These are phyloP conservation scores for Ashinkailepas kermadecensis DNA, from an alignment of 2,888 invertebrate genomes.

Conservation along the genomic window DNA sequence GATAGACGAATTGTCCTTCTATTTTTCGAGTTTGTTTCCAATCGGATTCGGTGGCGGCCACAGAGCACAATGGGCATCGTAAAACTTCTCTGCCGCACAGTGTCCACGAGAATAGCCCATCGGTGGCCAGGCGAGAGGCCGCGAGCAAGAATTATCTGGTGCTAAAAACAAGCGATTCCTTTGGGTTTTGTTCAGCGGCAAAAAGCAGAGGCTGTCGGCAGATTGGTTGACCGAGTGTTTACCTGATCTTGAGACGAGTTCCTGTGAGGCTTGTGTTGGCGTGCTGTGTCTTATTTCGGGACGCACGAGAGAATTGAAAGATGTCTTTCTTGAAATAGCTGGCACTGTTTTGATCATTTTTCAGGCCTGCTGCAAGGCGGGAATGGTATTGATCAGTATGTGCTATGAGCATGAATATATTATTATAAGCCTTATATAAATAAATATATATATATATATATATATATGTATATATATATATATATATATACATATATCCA, in stretches of 20 bases:
- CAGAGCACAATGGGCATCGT: slow-evolving; percentile 1
- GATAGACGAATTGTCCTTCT: background rate
- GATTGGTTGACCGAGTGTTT: slow-evolving; percentile 5
- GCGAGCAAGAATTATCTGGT: slow-evolving; percentile 6
- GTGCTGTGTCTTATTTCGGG: background rate
- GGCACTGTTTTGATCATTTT: too few species aligned
- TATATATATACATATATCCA: too few species aligned
- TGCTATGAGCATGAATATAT: too few species aligned
- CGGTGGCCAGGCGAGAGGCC: background rate
- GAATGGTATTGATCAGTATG: too few species aligned
- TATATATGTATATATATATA: too few species aligned
- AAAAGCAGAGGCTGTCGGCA: background rate
- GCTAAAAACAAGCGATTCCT: slow-evolving; percentile 18
- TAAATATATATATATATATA: too few species aligned
- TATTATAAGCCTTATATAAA: too few species aligned
- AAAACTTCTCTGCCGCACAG: background rate
- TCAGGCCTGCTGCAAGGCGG: too few species aligned
- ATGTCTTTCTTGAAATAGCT: too few species aligned
- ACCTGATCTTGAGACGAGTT: background rate
- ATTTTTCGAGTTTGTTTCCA: background rate
- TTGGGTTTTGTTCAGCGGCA: background rate
- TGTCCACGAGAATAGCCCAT: slow-evolving; percentile 11
- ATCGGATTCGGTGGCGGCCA: background rate
- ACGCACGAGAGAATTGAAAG: background rate
- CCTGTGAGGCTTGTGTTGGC: background rate